Evolutionary conservation across 53 echinoderm and acorn worm genomes (phyloP), one percentile per base, ranked within the genome.

Genomic region (Hippasteria phrygiana): DNA sequence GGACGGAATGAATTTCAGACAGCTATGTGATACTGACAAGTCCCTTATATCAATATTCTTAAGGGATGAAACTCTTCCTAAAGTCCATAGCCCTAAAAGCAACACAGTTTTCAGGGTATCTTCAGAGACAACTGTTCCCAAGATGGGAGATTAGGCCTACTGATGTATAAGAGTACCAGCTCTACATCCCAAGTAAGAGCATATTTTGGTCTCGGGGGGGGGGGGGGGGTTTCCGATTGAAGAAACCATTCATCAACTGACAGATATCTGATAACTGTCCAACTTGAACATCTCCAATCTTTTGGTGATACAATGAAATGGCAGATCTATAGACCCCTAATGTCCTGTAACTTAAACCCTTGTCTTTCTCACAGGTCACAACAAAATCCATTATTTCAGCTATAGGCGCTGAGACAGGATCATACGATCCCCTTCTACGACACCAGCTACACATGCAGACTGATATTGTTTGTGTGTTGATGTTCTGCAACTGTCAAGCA

Each of bases 101-200:
- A 75, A 53, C 20, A 90, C 38, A n/a, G 85, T 9, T 65, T 90
- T 90, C 2, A 84, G 51, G 28, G 84, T 86, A 59, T 36, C n/a
- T n/a, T n/a, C n/a, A n/a, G n/a, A n/a, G n/a, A n/a, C n/a, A n/a
- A n/a, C n/a, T n/a, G n/a, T n/a, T 26, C 27, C 27, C 48, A 48
- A 48, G 48, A 14, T 50, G 85, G 91, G 36, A 77, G 71, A 86
- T 45, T n/a, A n/a, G n/a, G n/a, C n/a, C n/a, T 74, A 12, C 11
- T 55, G 3, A 69, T 31, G 48, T 74, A 90, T 5, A 46, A 56
- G 22, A 70, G 55, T 4, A 87, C 87, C 37, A 51, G 46, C 13
- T 77, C 83, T 1, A 87, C 91, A 24, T 91, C 88, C 91, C 87
- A 91, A 28, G 87, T 78, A 14, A 1, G 50, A 39, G 86, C 62